Conservation (phyloP, 35 echinoderm and acorn worm genomes). For the Stichopus chloronotus region DNA sequence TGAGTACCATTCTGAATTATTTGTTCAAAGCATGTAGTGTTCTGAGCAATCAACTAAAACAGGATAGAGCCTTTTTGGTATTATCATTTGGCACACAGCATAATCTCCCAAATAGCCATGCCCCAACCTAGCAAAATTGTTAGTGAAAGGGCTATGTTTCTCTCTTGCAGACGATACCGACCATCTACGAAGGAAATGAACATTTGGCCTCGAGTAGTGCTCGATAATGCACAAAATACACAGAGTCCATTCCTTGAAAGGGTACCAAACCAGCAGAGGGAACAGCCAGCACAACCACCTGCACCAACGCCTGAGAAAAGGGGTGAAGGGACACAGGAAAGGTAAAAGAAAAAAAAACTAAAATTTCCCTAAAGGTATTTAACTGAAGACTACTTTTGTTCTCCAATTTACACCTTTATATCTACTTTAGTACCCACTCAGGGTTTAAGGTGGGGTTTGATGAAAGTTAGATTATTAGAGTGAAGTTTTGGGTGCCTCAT, state of each 20-base stretch:
- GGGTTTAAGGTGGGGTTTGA: too few relatives aligned
- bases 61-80: too few relatives aligned
- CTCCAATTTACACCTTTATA: too few relatives aligned
- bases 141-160: background rate
- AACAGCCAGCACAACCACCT: slow-evolving; percentile 2
- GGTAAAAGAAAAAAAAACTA: background rate
- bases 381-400: background rate
- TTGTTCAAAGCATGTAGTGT: too few relatives aligned
- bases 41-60: too few relatives aligned
- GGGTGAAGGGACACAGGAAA: background rate
- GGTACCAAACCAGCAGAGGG: slow-evolving; percentile 35
- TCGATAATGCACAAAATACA: slow-evolving; percentile 59
- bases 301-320: background rate
- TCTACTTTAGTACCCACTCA: too few relatives aligned
- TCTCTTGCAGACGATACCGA: slow-evolving; percentile 71
- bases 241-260: slow-evolving; percentile 75
- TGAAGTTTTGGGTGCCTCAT: too few relatives aligned
- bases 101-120: too few relatives aligned
- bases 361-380: background rate
- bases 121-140: too few relatives aligned
- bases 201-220: slow-evolving; percentile 62
- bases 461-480: too few relatives aligned
- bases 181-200: slow-evolving; percentile 79
- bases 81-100: too few relatives aligned
- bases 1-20: too few relatives aligned